Conservation (phyloP, 2,888 invertebrate species). For the Dilophus febrilis region DNA sequence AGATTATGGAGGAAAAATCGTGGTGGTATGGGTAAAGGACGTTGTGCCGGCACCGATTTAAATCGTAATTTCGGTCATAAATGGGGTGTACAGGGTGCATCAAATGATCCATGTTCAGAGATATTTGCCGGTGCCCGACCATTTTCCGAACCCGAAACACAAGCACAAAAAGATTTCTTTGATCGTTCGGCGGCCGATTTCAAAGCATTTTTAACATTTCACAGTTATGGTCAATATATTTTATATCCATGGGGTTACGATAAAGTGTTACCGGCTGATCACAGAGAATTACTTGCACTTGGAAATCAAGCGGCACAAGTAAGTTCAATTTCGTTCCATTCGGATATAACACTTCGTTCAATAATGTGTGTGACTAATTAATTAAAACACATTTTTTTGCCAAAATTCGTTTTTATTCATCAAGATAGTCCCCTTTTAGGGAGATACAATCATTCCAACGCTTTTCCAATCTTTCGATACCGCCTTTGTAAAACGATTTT, state of each 20-base stretch:
- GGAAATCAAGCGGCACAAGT: conserved; percentile 52
- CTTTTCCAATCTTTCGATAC: too few relatives aligned
- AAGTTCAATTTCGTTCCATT: conserved; percentile 18
- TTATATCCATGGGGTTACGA: conserved; percentile 80
- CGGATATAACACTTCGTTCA: too few relatives aligned
- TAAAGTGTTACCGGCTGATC: conserved; percentile 48
- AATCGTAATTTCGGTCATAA: conserved; percentile 79
- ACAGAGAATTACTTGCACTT: conserved; percentile 48
- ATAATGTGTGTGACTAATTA: too few relatives aligned
- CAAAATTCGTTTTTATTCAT: too few relatives aligned
- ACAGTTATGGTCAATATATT: conserved; percentile 73
- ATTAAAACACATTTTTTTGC: too few relatives aligned
- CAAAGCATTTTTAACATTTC: conserved; percentile 60
- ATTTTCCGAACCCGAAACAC: conserved; percentile 77
- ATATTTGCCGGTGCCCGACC: conserved; percentile 61
- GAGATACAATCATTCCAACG: too few relatives aligned
- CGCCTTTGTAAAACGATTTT: too few relatives aligned
- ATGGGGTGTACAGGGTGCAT: conserved; percentile 76
- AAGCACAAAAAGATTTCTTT: conserved; percentile 40
- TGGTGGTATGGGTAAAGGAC: conserved; percentile 35
- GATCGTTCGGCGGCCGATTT: conserved; percentile 35
- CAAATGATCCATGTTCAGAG: conserved; percentile 65
- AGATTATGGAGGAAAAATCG: conserved; percentile 74
- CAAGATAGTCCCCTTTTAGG: too few relatives aligned
- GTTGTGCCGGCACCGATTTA: conserved; percentile 61